Evolutionary conservation across 2,797 vertebrate genomes (phyloP).

Genomic region (Channa striata): DNA sequence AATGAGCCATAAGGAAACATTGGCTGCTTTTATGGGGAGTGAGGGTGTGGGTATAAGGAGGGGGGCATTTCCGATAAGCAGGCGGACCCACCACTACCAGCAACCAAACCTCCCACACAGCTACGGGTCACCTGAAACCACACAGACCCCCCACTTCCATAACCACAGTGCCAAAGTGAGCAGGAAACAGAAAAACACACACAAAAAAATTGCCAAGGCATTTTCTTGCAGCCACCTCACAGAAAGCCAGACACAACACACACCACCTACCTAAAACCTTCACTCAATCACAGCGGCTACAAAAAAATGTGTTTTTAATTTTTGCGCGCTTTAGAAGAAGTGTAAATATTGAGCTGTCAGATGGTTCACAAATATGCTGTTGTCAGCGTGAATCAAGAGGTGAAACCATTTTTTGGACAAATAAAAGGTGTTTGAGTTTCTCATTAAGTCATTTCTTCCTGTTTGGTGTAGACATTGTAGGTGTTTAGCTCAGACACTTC

Average conservation of each 20-base stretch:
- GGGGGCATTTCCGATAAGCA: constrained; percentile 71
- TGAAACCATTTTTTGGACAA: too few relatives aligned
- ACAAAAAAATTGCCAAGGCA: constrained; percentile 17
- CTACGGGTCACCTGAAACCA: constrained; percentile 68
- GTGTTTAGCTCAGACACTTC: too few relatives aligned
- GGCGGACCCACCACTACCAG: constrained; percentile 60
- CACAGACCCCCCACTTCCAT: constrained; percentile 62
- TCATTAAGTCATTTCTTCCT: not conserved
- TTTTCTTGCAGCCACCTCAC: constrained; percentile 12
- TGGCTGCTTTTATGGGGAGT: constrained; percentile 66
- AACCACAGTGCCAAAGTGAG: constrained; percentile 46
- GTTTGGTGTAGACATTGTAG: not conserved
- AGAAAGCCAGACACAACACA: constrained; percentile 26
- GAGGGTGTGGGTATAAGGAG: constrained; percentile 42
- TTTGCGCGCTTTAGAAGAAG: not conserved
- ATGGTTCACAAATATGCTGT: too few relatives aligned
- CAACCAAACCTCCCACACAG: constrained; percentile 76
- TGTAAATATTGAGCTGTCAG: too few relatives aligned
- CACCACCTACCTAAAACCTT: not conserved
- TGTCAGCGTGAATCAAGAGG: too few relatives aligned
- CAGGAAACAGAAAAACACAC: constrained; percentile 50
- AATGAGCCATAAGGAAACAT: constrained; percentile 70
- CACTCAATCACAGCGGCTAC: constrained; percentile 9
- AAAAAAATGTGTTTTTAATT: not conserved
- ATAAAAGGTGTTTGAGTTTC: not conserved